Base-by-base conservation (phyloP, 2,113 vertebrate genomes). In the Stigmatopora nigra region DNA sequence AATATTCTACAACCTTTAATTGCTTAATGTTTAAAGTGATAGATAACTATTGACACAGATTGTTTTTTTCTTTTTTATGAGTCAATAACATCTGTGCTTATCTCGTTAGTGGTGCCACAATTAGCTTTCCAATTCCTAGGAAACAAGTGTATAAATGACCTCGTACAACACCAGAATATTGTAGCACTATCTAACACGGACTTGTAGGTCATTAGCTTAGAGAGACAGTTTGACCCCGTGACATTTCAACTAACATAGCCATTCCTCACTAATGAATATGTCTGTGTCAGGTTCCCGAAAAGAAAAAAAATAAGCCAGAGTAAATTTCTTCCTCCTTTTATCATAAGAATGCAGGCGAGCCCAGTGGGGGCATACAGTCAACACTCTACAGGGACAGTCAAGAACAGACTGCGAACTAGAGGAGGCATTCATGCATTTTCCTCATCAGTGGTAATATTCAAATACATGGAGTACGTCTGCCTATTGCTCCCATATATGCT, bases 321-420 rank as follows among this genome's bases (percentile, higher is more conserved):
- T 75, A 65, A 31, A 87, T 83, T 77, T 82, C 75, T 83, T 77
- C 82, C 79, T 81, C 76, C 76, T 84, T 89, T 90, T 90, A 90
- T 91, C 90, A 76, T 70, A 51, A 38, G 82, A 68, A 71, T 85
- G 86, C 90, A 90, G 89, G 73, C 79, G 68, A 74, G 72, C 81
- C 55, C 69, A 57, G 78, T 73, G 57, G 14, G 86, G 88, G 85
- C 82, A 73, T 64, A 60, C 65, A 41, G 68, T 87, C 57, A 86
- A 77, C 72, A 68, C 63, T 71, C 69, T 68, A 81, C 69, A 74
- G 57, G 57, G 57, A 59, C 53, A 31, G 68, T 82, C 83, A 82
- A 41, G 7, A 82, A 79, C 82, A 65, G 61, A 49, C 76, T 82
- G 86, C 83, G 79, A 87, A 84, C 78, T 80, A 84, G 86, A 87